Evolutionary conservation across 2,888 invertebrate species (phyloP).

Genomic region (Coenonympha arcania): DNA sequence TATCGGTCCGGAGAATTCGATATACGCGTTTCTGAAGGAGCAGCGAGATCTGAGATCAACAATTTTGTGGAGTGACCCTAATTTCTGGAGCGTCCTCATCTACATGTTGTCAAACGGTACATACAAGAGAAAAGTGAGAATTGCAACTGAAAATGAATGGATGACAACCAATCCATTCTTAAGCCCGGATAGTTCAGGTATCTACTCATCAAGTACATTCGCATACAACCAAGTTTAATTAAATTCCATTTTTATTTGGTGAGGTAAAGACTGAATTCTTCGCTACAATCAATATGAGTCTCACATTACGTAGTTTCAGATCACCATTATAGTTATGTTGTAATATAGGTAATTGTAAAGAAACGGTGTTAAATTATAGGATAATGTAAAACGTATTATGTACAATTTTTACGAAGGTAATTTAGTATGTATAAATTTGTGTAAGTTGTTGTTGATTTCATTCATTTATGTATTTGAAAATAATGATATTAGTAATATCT

Average conservation of each 20-base stretch:
- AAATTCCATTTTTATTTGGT: conserved; percentile 48
- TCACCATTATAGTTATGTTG: conserved; percentile 12
- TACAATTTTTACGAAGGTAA: conserved; percentile 25
- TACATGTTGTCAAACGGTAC: conserved; percentile 35
- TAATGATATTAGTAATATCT: neutral
- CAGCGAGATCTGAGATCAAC: conserved; percentile 51
- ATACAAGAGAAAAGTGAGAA: conserved; percentile 25
- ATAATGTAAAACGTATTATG: conserved; percentile 20
- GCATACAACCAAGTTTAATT: conserved; percentile 60
- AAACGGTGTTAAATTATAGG: neutral
- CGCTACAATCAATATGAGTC: conserved; percentile 29
- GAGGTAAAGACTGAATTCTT: conserved; percentile 72
- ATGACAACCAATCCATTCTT: conserved; percentile 35
- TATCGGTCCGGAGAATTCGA: conserved; percentile 60
- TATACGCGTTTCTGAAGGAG: conserved; percentile 61
- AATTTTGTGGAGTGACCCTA: conserved; percentile 55
- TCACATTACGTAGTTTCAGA: conserved; percentile 12
- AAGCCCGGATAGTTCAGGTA: conserved; percentile 41
- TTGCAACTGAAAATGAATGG: conserved; percentile 26
- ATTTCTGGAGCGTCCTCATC: conserved; percentile 54
- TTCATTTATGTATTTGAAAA: neutral
- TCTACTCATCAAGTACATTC: conserved; percentile 42
- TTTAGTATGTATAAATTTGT: conserved; percentile 20
- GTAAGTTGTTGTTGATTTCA: neutral
- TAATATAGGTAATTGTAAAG: conserved; percentile 13